phyloP scores from a whole-genome alignment of 2,888 invertebrate genomes.

The Plagodis dolabraria region DNA sequence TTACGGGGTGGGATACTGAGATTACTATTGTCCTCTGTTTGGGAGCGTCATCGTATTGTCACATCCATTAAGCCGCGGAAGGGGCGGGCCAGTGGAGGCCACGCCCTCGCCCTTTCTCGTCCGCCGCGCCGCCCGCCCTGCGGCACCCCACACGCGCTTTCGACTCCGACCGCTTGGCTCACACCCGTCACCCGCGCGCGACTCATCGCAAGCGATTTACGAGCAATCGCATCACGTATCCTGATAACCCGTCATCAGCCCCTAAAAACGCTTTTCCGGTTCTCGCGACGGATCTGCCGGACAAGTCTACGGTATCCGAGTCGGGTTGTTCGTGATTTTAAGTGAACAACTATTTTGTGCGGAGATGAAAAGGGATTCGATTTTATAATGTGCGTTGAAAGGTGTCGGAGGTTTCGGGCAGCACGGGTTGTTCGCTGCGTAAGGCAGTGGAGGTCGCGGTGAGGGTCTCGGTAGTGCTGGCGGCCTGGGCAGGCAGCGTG shows the following conservation, averaged over 20 bases:
- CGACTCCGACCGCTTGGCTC: slow-evolving; percentile 29
- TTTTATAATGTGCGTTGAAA: slow-evolving; percentile 44
- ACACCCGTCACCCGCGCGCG: slow-evolving; percentile 38
- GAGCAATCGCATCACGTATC: slow-evolving; percentile 77
- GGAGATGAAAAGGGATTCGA: slow-evolving; percentile 40
- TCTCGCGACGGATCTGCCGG: slow-evolving; percentile 1
- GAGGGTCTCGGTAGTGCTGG: slow-evolving; percentile 38
- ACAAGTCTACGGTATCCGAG: neutral
- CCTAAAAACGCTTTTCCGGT: slow-evolving; percentile 23
- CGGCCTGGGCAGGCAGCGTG: slow-evolving; percentile 44
- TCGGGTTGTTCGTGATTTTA: slow-evolving; percentile 14
- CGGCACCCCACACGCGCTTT: slow-evolving; percentile 53
- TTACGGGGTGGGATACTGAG: slow-evolving; percentile 72
- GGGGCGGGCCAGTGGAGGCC: slow-evolving; percentile 63
- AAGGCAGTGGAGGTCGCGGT: slow-evolving; percentile 30
- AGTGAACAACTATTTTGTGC: slow-evolving; percentile 18
- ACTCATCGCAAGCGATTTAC: slow-evolving; percentile 75
- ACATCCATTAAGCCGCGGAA: slow-evolving; percentile 76
- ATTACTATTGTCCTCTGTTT: slow-evolving; percentile 71
- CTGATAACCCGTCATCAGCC: slow-evolving; percentile 53
- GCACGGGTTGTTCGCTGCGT: slow-evolving; percentile 23
- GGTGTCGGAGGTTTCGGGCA: slow-evolving; percentile 5
- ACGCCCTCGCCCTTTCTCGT: slow-evolving; percentile 52
- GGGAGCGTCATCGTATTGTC: slow-evolving; percentile 82
- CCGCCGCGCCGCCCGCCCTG: slow-evolving; percentile 35